These are phyloP conservation scores for Parus major DNA, from an alignment of 2,113 vertebrate species.

Conservation along the genomic window DNA sequence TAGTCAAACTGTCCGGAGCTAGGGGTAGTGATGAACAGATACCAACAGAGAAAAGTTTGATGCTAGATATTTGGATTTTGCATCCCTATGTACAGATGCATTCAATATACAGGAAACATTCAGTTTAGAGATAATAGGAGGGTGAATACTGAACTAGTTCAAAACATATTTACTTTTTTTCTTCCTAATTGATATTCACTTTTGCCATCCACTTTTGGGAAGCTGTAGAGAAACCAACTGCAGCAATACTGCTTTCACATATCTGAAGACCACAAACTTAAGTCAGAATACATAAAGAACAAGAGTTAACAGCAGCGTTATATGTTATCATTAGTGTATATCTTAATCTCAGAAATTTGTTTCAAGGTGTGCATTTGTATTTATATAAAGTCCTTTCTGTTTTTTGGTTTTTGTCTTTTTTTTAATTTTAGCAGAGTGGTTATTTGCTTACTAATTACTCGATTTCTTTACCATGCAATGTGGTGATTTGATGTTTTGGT, in stretches of 20 bases:
- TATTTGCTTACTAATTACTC: neutral
- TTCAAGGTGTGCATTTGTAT: neutral
- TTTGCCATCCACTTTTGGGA: neutral
- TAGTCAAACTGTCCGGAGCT: neutral
- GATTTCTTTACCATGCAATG: neutral
- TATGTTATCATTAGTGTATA: rapidly evolving
- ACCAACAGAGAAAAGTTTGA: neutral
- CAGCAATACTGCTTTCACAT: neutral
- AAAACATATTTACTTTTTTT: neutral
- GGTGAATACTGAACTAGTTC: neutral
- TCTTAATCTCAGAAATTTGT: neutral
- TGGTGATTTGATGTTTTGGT: neutral
- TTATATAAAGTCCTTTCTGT: neutral
- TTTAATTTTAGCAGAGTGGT: neutral
- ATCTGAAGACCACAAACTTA: neutral
- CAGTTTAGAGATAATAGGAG: neutral
- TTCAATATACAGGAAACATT: neutral
- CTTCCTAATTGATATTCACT: neutral
- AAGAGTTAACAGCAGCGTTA: neutral
- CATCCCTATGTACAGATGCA: neutral
- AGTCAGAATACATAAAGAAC: neutral
- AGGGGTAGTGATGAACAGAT: neutral
- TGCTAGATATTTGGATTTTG: neutral
- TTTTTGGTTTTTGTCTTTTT: neutral
- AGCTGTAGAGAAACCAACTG: neutral